Evolutionary conservation across 2,888 invertebrate genomes (phyloP).

Genomic region (Syrphus vitripennis): DNA sequence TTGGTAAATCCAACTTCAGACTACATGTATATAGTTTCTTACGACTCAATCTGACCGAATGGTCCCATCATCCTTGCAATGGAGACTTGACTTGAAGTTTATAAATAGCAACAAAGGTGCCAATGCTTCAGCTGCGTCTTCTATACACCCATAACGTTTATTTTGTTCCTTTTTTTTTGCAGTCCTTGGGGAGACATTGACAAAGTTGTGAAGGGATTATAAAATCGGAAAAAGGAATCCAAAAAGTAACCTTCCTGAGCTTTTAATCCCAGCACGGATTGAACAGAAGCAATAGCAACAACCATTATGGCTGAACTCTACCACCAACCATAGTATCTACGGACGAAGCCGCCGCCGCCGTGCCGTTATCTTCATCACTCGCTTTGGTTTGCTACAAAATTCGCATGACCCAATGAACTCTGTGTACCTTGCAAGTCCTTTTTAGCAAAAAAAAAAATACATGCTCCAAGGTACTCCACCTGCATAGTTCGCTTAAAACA

Average conservation of each 20-base stretch:
- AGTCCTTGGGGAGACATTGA: slow-evolving; percentile 41
- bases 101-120: slow-evolving; percentile 25
- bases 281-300: slow-evolving; percentile 42
- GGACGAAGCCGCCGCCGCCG: neutral
- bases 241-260: neutral
- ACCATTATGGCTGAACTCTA: slow-evolving; percentile 36
- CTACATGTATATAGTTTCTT: neutral
- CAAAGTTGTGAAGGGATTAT: slow-evolving; percentile 53
- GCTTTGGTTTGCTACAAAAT: slow-evolving; percentile 1
- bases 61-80: neutral
- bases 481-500: neutral
- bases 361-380: neutral
- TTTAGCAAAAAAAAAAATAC: neutral
- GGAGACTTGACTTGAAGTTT: slow-evolving; percentile 7
- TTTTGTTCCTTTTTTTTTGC: neutral
- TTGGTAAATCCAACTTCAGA: slow-evolving; percentile 8
- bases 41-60: neutral
- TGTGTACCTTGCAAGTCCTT: slow-evolving; percentile 22
- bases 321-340: neutral
- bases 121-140: slow-evolving; percentile 46
- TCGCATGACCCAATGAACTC: slow-evolving; percentile 61
- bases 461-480: neutral
- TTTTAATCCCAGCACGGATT: slow-evolving; percentile 53
- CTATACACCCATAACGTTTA: slow-evolving; percentile 21
- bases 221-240: slow-evolving; percentile 24